Evolutionary conservation across 2,797 vertebrate species (phyloP).

Genomic region (Adrianichthys oophorus): DNA sequence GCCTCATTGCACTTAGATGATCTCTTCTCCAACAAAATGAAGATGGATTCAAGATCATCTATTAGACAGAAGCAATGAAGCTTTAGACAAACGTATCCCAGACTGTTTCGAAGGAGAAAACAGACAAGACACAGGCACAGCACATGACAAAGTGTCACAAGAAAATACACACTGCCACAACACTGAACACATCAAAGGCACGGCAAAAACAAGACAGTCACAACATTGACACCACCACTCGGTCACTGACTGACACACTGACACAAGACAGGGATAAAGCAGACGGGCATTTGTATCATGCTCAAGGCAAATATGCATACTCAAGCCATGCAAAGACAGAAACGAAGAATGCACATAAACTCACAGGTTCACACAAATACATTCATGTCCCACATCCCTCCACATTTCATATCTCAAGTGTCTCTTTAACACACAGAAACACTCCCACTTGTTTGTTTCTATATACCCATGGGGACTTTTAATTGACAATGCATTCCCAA

Average conservation of each 20-base stretch:
- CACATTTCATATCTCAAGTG: slow-evolving; percentile 11
- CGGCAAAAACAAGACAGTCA: slow-evolving; percentile 29
- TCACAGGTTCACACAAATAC: slow-evolving; percentile 31
- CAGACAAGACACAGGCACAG: slow-evolving; percentile 62
- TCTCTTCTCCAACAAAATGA: slow-evolving; percentile 52
- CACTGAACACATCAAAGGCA: slow-evolving; percentile 53
- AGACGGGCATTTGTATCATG: slow-evolving; percentile 24
- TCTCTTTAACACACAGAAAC: slow-evolving; percentile 22
- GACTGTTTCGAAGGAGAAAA: slow-evolving; percentile 65
- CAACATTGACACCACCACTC: slow-evolving; percentile 31
- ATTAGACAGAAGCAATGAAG: slow-evolving; percentile 56
- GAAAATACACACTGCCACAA: slow-evolving; percentile 50
- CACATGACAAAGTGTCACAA: slow-evolving; percentile 43
- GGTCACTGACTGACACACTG: slow-evolving; percentile 33
- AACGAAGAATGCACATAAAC: slow-evolving; percentile 56
- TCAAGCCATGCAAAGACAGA: slow-evolving; percentile 53
- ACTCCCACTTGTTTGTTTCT: slow-evolving; percentile 3
- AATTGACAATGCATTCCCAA: no score
- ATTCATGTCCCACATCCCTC: slow-evolving; percentile 9
- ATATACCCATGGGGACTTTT: no score
- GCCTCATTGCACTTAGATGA: slow-evolving; percentile 72
- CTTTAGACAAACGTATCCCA: slow-evolving; percentile 61
- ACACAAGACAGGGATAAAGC: slow-evolving; percentile 23
- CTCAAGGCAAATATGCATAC: slow-evolving; percentile 26
- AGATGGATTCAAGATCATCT: slow-evolving; percentile 67